Conservation (phyloP, 2,888 invertebrate genomes). For the Rambutsinella grinnellia region DNA sequence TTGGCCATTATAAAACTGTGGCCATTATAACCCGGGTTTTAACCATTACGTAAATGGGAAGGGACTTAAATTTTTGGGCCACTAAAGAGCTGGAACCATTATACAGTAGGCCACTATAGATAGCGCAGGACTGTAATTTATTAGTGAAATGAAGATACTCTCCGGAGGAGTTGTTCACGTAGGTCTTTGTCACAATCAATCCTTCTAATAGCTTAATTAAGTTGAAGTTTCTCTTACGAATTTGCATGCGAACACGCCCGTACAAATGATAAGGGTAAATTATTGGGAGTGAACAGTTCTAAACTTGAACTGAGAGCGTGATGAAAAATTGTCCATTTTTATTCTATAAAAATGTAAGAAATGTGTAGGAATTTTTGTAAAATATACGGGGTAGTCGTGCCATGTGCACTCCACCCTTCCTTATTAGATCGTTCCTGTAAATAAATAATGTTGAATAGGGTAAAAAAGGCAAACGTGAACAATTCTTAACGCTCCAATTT, state of each 20-base stretch:
- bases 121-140: not conserved
- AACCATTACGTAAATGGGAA: too few species aligned
- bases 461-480: not conserved
- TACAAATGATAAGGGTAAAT: too few species aligned
- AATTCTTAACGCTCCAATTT: constrained; percentile 27
- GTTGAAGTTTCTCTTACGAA: not conserved
- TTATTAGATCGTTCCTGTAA: not conserved
- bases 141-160: not conserved
- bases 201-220: not conserved
- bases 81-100: too few species aligned
- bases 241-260: not conserved
- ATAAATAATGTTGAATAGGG: not conserved
- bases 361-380: not conserved
- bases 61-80: too few species aligned
- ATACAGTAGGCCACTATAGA: too few species aligned
- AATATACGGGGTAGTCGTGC: not conserved
- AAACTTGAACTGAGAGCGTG: not conserved
- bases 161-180: constrained; percentile 10
- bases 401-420: not conserved
- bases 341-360: not conserved
- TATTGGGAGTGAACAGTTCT: not conserved
- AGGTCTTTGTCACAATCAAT: constrained; percentile 27
- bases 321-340: not conserved
- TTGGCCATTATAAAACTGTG: too few species aligned
- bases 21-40: too few species aligned